These are phyloP conservation scores for Rhopalosiphum maidis DNA, from an alignment of 1,140 invertebrate species.

Conservation along the genomic window DNA sequence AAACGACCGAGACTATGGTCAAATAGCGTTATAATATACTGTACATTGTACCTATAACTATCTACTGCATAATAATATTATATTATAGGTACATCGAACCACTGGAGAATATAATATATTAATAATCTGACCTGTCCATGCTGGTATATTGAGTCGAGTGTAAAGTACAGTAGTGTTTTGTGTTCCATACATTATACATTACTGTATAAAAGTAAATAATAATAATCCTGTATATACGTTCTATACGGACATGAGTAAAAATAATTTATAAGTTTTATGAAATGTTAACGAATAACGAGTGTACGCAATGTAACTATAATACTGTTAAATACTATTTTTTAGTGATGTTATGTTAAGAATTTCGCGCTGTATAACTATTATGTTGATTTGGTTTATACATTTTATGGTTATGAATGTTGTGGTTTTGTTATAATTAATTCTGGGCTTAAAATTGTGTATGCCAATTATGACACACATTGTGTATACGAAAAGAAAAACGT, in stretches of 20 bases:
- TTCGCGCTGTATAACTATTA: no score
- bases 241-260: background rate
- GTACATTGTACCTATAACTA: background rate
- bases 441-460: background rate
- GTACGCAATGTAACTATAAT: background rate
- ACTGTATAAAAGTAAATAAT: background rate
- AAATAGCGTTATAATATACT: background rate
- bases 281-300: background rate
- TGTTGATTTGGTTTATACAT: no score
- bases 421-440: background rate
- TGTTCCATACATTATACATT: background rate
- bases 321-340: no score
- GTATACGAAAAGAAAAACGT: background rate
- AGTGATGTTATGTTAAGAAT: no score
- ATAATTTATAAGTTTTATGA: background rate
- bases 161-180: background rate
- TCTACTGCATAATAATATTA: background rate
- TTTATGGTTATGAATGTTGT: background rate
- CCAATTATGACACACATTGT: background rate
- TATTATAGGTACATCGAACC: background rate
- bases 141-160: background rate
- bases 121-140: background rate
- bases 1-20: slow-evolving; percentile 3
- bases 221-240: background rate
- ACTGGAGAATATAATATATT: background rate